A percentile compares a stretch with the other conserved stretches of the same genome.
Evolutionary conservation across 1,140 invertebrate species (phyloP).

Genomic region (Elysia chlorotica): DNA sequence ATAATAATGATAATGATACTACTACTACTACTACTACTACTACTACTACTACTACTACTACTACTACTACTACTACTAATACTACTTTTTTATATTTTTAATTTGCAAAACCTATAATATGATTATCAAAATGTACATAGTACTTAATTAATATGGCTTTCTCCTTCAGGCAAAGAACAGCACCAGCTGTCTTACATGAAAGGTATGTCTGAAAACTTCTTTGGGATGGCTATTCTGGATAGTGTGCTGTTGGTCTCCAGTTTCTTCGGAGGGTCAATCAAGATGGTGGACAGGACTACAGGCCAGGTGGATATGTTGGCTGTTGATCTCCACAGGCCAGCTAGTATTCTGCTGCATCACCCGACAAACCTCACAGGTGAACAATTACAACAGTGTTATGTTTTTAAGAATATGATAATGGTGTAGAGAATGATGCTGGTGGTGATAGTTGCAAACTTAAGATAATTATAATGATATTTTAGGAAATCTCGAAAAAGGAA

Average conservation of each 20-base stretch:
- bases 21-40: no score
- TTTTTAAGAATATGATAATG: no score
- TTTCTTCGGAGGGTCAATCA: constrained; percentile 32
- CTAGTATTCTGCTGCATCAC: constrained; percentile 35
- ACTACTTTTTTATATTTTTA: not conserved
- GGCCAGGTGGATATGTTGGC: constrained; percentile 28
- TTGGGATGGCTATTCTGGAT: constrained; percentile 32
- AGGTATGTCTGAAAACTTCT: constrained; percentile 27
- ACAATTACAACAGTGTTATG: no score
- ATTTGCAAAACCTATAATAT: not conserved
- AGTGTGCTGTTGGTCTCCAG: constrained; percentile 38
- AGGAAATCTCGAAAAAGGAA: no score
- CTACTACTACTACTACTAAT: no score
- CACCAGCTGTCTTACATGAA: constrained; percentile 30
- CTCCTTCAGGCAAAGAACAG: constrained; percentile 10
- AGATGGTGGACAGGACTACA: constrained; percentile 40
- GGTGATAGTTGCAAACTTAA: no score
- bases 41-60: no score
- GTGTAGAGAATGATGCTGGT: no score
- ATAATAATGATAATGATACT: no score
- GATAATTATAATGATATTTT: no score
- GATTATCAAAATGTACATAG: no score
- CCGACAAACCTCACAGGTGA: constrained; percentile 32
- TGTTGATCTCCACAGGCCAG: constrained; percentile 33
- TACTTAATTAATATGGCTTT: no score